Evolutionary conservation across 2,888 invertebrate genomes (phyloP), one percentile per base, ranked within the genome.

Genomic region (Agonopterix arenella): DNA sequence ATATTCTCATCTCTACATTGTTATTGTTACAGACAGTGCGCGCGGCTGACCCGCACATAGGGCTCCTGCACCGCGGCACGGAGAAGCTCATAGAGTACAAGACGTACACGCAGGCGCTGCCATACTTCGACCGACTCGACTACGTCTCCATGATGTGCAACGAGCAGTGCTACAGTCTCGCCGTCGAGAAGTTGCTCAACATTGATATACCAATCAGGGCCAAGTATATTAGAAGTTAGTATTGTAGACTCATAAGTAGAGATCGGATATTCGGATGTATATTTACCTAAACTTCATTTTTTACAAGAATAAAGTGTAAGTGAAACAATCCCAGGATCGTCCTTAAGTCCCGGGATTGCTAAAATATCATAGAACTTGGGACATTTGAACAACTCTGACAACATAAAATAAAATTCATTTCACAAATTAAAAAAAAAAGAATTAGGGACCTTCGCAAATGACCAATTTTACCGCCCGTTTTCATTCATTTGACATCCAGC

Each of bases 71-170:
- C 85, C 93, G 99, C 28, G 99, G 97, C 42, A 99, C 99, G 0
- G 99, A 99, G 76, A 99, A 99, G 75, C 90, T 99, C 18, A 98
- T 99, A 44, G 99, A 99, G 78, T 97, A 99, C 82, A 99, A 99
- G 85, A 99, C 99, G 0, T 99, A 98, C 81, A 96, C 95, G 1
- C 99, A 99, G 80, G 99, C 98, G 0, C 82, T 99, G 60, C 99
- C 99, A 0, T 99, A 99, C 84, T 98, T 99, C 75, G 99, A 99
- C 89, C 94, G 98, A 0, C 89, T 99, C 49, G 99, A 99, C 85
- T 99, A 99, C 71, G 98, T 98, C 0, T 98, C 98, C 0, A 99
- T 99, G 98, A 99, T 99, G 99, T 97, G 96, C 82, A 99, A 99
- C 74, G 99, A 99, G 73, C 98, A 99, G 71, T 96, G 97, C 70